Evolutionary conservation across 2,888 invertebrate species (phyloP), one percentile per base, ranked within the genome.

Genomic region (Thecocarcelia acutangulata): DNA sequence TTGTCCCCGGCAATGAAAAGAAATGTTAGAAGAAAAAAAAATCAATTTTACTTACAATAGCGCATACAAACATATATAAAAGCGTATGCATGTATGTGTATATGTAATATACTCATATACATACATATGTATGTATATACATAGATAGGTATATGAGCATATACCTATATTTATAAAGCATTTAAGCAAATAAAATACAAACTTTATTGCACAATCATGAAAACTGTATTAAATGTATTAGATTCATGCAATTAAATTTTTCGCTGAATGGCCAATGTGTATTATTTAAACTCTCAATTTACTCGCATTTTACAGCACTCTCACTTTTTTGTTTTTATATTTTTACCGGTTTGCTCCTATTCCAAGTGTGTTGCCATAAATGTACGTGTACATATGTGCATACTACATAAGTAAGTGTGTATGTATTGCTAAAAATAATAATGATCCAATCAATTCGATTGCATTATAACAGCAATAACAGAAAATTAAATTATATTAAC

Each of bases 1-100:
- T 46, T 63, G 61, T 76, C 76, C 76, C 46, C 76, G 76, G 63
- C 76, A 76, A 46, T 76, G 69, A 76, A 76, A 69, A 63, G 24
- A 48, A 69, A 76, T 50, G 28, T 48, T 52, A 13, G 12, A 28
- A 64, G 17, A 19, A 24, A 54, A 19, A 69, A 46, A 13, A n/a
- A 56, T 46, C 40, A 48, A 64, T 40, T 33, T 59, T 59, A 68
- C 42, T 46, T 17, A 17, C 42, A n/a, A 59, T 17, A 50, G 21
- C 19, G 2, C 11, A 54, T 24, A 44, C 21, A 63, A 13, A 37
- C 0, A 12, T 8, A 19, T 37, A 13, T 63, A 48, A 28, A 48
- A 28, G 33, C 19, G 4, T 48, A 48, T 13, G 17, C 28, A 61
- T 11, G 13, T 21, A 42, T 40, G 15, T 24, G 15, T 48, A 1